Evolutionary conservation across 2,797 vertebrate genomes (phyloP), one percentile per base, ranked within the genome.

Genomic region (Ciconia nigra): DNA sequence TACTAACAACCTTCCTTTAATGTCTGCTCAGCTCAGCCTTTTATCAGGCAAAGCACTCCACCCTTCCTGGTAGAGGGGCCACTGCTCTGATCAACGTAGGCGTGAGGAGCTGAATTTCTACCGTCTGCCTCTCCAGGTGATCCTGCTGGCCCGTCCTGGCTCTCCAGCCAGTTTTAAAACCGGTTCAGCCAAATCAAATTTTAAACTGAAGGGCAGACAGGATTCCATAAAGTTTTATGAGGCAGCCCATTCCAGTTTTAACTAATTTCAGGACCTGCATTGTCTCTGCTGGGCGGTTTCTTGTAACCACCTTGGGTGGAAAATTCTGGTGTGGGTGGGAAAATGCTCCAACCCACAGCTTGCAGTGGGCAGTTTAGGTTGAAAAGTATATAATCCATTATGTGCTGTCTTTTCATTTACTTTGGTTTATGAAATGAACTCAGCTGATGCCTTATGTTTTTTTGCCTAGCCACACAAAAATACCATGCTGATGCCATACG

Each of bases 21-120:
- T 95, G 95, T 95, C 92, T 97, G 92, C 89, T 62, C 58, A 87
- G 92, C 96, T 90, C 86, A 92, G 92, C 55, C 95, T 92, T 96
- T 95, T 95, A 93, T 85, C 86, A 95, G 61, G 57, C 7, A 9
- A 49, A 73, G 79, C 33, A 44, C 96, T 90, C 95, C 94, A 86
- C 96, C 93, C 88, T 84, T 66, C 47, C 66, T 88, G 63, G 86
- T 57, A 67, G 73, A 92, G 71, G 74, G 80, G 90, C 16, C 91
- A 82, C 47, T 82, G 78, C 83, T 94, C 85, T 59, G 70, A 82
- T 88, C 39, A n/a, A 7, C 4, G 0, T 5, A 80, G 29, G 46
- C 69, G 37, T 37, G n/a, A 47, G 42, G 69, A 69, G 66, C 25
- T 76, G 28, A 78, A 72, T 69, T 83, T 70, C 58, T 41, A 20